Conservation (phyloP, 2,888 invertebrate species). For the Drosophila conformis region DNA sequence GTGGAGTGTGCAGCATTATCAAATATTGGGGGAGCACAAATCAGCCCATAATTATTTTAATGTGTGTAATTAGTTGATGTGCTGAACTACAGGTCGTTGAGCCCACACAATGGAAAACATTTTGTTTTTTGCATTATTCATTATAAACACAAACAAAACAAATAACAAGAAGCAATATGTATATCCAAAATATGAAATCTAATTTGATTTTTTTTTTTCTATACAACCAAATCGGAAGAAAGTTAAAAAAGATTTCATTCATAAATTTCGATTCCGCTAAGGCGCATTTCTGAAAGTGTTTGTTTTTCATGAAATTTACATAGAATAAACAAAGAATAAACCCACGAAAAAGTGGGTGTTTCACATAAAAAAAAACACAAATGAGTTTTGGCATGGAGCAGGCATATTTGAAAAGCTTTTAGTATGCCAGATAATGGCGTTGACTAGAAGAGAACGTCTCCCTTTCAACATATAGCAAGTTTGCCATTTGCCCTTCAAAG, state of each 20-base stretch:
- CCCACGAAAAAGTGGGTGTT: background rate
- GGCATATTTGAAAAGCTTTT: background rate
- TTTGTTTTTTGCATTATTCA: background rate
- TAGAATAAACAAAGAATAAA: background rate
- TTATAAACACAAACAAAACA: background rate
- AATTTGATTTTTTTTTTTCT: background rate
- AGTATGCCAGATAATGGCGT: background rate
- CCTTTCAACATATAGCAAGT: background rate
- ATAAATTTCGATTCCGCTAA: background rate
- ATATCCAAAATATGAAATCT: background rate
- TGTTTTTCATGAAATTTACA: background rate
- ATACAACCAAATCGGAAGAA: background rate
- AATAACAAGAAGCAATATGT: background rate
- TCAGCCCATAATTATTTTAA: background rate
- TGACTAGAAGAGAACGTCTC: background rate
- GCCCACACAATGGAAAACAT: constrained; percentile 7
- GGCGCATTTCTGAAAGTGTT: background rate
- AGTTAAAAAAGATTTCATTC: background rate
- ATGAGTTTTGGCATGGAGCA: background rate
- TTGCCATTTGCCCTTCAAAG: background rate
- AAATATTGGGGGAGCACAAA: background rate
- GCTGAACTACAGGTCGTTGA: constrained; percentile 21
- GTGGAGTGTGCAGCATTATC: background rate
- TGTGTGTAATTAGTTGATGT: constrained; percentile 19
- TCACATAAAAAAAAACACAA: background rate